Evolutionary conservation across 1,140 invertebrate genomes (phyloP), one percentile per base, ranked within the genome.

Genomic region (Drosophila dunni): DNA sequence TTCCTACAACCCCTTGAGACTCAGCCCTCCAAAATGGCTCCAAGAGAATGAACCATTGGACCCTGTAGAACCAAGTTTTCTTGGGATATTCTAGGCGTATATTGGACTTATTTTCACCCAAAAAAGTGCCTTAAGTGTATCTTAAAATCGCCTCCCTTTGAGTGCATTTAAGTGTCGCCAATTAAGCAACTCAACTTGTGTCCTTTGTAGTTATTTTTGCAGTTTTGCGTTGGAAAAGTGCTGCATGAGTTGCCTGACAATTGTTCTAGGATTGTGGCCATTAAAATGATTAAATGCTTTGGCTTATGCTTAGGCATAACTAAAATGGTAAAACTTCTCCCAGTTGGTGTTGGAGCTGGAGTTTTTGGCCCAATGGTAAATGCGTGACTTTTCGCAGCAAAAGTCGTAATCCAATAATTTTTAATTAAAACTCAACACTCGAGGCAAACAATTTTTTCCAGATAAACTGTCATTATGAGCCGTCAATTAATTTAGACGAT

Each of bases 281-380:
- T 91, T 86, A 91, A 91, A 83, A 91, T 91, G 89, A 91, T 89
- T 81, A 91, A 91, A 91, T 89, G 73, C 85, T 86, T 85, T 91
- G 90, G 89, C 79, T 88, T 80, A 89, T 82, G 77, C 89, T 86
- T 91, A 91, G 89, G 89, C 90, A 91, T 91, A 91, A 79, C 82
- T 90, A 91, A 91, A 74, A 56, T 36, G 29, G 40, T 48, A 61
- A 29, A 48, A 61, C 58, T 61, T 46, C 58, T 46, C 58, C 46
- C 29, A 53, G 50, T 1, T 29, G 24, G 24, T 2, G 17, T n/a
- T 3, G 36, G 2, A 53, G 34, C 9, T 7, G 44, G 17, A 50
- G 42, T 36, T 46, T 44, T 29, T n/a, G n/a, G 15, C 24, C 53
- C 73, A 64, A 64, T 45, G 68, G 61, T 65, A 29, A 81, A 85